These are phyloP conservation scores for Lagenorhynchus albirostris DNA, from an alignment of 2,113 vertebrate genomes.

Conservation along the genomic window DNA sequence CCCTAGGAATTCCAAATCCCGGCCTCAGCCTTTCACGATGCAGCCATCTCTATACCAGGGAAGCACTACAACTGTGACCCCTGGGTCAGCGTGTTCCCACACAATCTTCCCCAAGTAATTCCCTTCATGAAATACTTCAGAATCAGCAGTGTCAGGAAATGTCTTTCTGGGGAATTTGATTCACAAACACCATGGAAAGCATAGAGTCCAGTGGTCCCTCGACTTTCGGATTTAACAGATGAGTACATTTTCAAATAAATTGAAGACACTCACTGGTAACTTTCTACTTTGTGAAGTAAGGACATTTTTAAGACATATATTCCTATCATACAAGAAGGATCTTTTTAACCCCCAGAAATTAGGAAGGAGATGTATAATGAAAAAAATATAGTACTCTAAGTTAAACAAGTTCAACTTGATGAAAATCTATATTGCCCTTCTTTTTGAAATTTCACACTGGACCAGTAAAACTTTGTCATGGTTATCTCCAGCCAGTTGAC, in stretches of 20 bases:
- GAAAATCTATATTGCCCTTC: not conserved
- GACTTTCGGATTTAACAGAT: not conserved
- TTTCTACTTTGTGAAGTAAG: constrained; percentile 1
- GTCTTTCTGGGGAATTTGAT: not conserved
- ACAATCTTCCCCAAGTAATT: not conserved
- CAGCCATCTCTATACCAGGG: not conserved
- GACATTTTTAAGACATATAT: not conserved
- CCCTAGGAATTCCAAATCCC: not conserved
- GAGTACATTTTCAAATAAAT: not conserved
- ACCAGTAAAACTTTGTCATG: not conserved
- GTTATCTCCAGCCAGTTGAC: not conserved
- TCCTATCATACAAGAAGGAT: not conserved
- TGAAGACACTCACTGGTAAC: not conserved
- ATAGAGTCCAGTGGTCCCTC: not conserved
- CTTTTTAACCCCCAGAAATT: not conserved
- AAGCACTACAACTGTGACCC: not conserved
- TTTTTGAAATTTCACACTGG: not conserved
- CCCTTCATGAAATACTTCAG: not conserved
- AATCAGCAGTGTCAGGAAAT: not conserved
- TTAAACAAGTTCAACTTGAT: not conserved
- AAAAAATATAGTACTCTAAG: not conserved
- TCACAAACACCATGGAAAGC: not conserved
- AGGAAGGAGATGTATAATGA: not conserved
- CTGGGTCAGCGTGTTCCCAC: not conserved
- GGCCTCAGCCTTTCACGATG: not conserved